Evolutionary conservation across 92 coral and sea anemone species (phyloP), one percentile per base, ranked within the genome.

Genomic region (Bergia sp.): DNA sequence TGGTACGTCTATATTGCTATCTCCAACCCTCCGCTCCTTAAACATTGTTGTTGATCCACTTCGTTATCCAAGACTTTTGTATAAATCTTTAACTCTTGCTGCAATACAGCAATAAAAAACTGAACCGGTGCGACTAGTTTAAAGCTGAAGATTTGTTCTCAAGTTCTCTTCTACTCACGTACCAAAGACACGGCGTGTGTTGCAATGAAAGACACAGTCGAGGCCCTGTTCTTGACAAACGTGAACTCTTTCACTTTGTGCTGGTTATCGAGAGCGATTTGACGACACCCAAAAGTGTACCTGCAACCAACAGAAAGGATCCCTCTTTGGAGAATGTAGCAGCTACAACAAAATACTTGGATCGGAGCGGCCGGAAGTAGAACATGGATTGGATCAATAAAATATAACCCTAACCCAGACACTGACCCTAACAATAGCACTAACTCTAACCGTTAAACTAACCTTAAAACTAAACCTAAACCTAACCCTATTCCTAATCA

Each of bases 251-350:
- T 57, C 73, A 95, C 96, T 49, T 86, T 84, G 77, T 95, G 85
- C 11, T 88, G 81, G 11, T 82, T 86, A 73, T 94, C 96, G 29
- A 97, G 88, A 45, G 97, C 97, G 41, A 97, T 96, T 88, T 97
- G 98, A 44, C 99, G 96, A 40, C 99, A 97, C 50, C 96, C 99
- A 81, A 93, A 95, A 36, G 97, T 88, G 82, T 91, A 97, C 82
- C 99, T 97, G 57, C 16, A 81, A 66, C 16, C 76, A 58, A 83
- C 11, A 43, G 7, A 64, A 73, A 29, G 29, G 29, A 29, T 29
- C 29, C 29, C 29, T 29, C 29, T 29, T 29, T 29, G 29, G 29
- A 29, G 29, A 29, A 29, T 29, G 29, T 29, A 29, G 29, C 29
- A 29, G 29, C 29, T 29, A 29, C 29, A 29, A 29, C 29, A 29